Percentiles rank a stretch among this genome's conserved stretches.
Evolutionary conservation across 2,888 invertebrate species (phyloP).

Genomic region (Charanyca ferruginea): DNA sequence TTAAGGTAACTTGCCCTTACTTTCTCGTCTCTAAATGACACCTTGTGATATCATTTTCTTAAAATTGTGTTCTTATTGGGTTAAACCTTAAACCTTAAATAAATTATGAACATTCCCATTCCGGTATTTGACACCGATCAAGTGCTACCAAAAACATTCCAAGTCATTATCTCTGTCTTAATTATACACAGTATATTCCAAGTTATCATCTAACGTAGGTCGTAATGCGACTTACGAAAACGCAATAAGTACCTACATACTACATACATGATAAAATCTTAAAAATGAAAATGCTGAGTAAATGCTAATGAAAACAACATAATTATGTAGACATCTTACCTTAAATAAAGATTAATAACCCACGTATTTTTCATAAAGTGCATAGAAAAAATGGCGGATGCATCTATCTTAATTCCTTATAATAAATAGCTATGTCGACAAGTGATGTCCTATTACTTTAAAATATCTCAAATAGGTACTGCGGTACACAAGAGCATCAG

Average conservation of each 20-base stretch:
- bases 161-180: slow-evolving; percentile 56
- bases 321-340: background rate
- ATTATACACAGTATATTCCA: slow-evolving; percentile 10
- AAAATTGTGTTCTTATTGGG: background rate
- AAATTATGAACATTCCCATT: no score
- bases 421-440: background rate
- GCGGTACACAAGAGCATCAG: background rate
- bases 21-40: no score
- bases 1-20: no score
- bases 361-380: background rate
- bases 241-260: background rate
- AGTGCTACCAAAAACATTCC: slow-evolving; percentile 20
- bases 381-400: background rate
- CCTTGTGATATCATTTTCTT: background rate
- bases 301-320: slow-evolving; percentile 49
- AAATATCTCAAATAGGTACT: background rate
- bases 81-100: background rate
- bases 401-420: background rate
- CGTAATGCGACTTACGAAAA: slow-evolving; percentile 7
- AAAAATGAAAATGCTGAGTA: slow-evolving; percentile 54
- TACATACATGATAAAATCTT: slow-evolving; percentile 19
- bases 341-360: background rate
- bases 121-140: slow-evolving; percentile 27
- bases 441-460: background rate
- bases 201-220: background rate